Percentiles rank a stretch among this genome's conserved stretches.
Evolutionary conservation across 2,113 vertebrate genomes (phyloP).

Genomic region (Hemiscyllium ocellatum): DNA sequence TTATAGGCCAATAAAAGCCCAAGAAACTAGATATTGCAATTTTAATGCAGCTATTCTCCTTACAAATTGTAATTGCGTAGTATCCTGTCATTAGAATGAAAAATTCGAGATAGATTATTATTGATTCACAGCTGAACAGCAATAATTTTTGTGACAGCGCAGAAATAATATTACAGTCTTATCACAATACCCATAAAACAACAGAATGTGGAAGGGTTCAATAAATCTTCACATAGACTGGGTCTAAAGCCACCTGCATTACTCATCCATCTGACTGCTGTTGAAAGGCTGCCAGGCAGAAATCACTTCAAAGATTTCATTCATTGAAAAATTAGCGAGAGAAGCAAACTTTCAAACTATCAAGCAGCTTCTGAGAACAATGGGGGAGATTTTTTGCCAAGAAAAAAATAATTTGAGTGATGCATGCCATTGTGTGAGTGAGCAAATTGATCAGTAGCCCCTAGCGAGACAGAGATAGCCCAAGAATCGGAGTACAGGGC

Average conservation of each 20-base stretch:
- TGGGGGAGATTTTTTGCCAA: neutral
- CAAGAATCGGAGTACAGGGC: neutral
- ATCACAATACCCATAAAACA: slow-evolving; percentile 27
- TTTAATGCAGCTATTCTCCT: slow-evolving; percentile 26
- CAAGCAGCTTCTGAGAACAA: neutral
- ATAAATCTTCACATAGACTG: slow-evolving; percentile 19
- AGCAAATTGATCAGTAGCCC: neutral
- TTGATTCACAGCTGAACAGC: slow-evolving; percentile 22
- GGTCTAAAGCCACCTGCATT: neutral
- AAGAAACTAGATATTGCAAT: slow-evolving; percentile 24
- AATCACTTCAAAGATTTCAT: slow-evolving; percentile 7
- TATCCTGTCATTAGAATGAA: slow-evolving; percentile 9
- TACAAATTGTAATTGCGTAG: slow-evolving; percentile 6
- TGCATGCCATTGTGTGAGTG: no score
- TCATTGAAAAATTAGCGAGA: neutral
- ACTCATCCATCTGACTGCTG: neutral
- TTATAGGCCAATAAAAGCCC: slow-evolving; percentile 6
- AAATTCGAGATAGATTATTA: slow-evolving; percentile 3
- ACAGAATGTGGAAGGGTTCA: neutral
- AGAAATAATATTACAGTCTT: slow-evolving; percentile 30
- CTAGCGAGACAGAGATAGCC: no score
- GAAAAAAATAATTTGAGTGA: neutral
- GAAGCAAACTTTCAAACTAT: neutral
- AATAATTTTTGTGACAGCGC: slow-evolving; percentile 8
- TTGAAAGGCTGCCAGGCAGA: neutral